Percentiles rank a stretch among this genome's conserved stretches.
Evolutionary conservation across 2,888 invertebrate genomes (phyloP).

Genomic region (Cosmia trapezina): DNA sequence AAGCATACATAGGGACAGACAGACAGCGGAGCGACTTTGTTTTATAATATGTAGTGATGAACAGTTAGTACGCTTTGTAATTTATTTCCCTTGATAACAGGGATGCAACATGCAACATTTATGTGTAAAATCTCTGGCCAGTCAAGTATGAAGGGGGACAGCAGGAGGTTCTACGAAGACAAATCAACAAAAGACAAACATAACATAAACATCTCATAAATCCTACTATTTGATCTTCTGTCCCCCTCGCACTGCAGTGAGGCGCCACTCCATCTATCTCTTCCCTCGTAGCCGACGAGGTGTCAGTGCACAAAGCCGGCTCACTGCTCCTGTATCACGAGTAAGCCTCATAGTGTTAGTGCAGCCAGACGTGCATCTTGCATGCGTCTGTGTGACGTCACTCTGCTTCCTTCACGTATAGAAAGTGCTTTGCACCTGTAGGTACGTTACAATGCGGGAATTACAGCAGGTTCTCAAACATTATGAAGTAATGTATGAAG

Average conservation of each 20-base stretch:
- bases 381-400: constrained; percentile 19
- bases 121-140: background rate
- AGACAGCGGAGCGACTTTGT: no score
- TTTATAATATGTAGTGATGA: no score
- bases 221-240: constrained; percentile 10
- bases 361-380: constrained; percentile 37
- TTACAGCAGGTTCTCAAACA: background rate
- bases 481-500: no score
- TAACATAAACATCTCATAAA: background rate
- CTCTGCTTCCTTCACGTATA: background rate
- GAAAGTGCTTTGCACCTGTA: background rate
- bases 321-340: constrained; percentile 7
- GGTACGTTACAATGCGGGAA: no score
- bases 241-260: background rate
- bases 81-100: background rate
- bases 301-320: constrained; percentile 38
- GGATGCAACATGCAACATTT: background rate
- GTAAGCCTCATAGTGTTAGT: constrained; percentile 38
- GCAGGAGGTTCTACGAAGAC: background rate
- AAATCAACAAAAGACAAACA: background rate
- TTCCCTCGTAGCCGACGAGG: constrained; percentile 10
- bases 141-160: no score
- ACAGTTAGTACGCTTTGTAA: background rate
- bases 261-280: constrained; percentile 1
- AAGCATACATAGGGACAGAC: no score